phyloP scores from a whole-genome alignment of 2,888 invertebrate species.

The Tromatobia lineatoria region DNA sequence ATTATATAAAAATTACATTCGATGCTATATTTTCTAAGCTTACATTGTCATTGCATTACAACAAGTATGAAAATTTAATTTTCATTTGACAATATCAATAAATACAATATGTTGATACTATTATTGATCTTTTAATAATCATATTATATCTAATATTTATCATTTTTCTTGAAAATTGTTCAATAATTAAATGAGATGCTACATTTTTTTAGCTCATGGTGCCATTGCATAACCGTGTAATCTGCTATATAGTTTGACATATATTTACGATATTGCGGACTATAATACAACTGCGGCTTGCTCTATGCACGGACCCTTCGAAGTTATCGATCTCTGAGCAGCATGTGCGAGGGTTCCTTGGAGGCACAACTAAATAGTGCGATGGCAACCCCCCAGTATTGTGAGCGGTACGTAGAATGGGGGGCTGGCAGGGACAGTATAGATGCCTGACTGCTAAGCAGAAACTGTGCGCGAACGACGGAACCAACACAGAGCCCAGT shows the following conservation, averaged over 20 bases:
- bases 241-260: not conserved
- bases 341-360: slow-evolving; percentile 61
- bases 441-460: slow-evolving; percentile 21
- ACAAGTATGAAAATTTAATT: no score
- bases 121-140: not conserved
- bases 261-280: slow-evolving; percentile 10
- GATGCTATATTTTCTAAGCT: no score
- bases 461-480: slow-evolving; percentile 36
- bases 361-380: slow-evolving; percentile 39
- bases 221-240: not conserved
- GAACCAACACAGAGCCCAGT: slow-evolving; percentile 15
- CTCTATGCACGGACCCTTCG: slow-evolving; percentile 64
- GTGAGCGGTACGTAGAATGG: slow-evolving; percentile 39
- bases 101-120: not conserved
- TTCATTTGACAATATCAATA: no score
- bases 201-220: not conserved
- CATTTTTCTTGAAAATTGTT: no score
- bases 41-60: no score
- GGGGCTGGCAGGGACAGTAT: slow-evolving; percentile 34
- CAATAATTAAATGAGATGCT: no score
- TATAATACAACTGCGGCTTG: slow-evolving; percentile 31
- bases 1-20: no score
- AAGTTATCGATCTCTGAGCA: slow-evolving; percentile 71
- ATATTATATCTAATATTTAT: not conserved
- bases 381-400: slow-evolving; percentile 54